Percentiles rank a stretch among this genome's conserved stretches.
These are phyloP conservation scores for Urocynchramus pylzowi DNA, from an alignment of 2,113 vertebrate genomes.

Conservation along the genomic window DNA sequence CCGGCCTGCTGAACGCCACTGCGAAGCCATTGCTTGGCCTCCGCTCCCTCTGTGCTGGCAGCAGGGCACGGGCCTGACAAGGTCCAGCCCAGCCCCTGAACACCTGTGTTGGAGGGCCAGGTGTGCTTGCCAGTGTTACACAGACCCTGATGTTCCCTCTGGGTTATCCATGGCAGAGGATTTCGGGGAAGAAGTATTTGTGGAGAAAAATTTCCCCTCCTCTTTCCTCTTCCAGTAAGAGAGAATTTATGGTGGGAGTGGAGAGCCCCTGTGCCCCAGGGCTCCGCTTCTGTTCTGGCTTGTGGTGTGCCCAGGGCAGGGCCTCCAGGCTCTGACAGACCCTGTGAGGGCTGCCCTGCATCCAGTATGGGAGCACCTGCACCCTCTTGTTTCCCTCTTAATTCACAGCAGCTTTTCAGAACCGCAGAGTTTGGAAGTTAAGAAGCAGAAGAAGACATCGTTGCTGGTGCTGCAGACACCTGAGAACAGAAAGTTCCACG, in stretches of 20 bases:
- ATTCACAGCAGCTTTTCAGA: background rate
- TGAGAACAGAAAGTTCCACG: rapidly evolving
- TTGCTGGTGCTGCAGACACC: background rate
- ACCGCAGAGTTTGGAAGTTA: background rate
- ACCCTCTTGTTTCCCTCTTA: background rate
- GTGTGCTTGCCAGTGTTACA: background rate
- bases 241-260: background rate
- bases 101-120: background rate
- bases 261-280: background rate
- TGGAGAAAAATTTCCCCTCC: background rate
- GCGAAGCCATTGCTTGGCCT: rapidly evolving
- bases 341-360: rapidly evolving
- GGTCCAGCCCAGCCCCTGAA: background rate
- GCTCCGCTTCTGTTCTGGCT: too few relatives aligned
- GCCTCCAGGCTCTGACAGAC: too few relatives aligned
- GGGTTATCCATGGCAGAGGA: background rate
- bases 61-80: too few relatives aligned
- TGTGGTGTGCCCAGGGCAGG: too few relatives aligned
- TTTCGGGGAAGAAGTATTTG: background rate
- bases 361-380: rapidly evolving
- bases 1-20: rapidly evolving
- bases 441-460: background rate
- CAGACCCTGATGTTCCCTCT: rapidly evolving
- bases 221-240: background rate
- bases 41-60: background rate